phyloP scores from a whole-genome alignment of 2,113 vertebrate genomes.

The Paratilapia polleni region DNA sequence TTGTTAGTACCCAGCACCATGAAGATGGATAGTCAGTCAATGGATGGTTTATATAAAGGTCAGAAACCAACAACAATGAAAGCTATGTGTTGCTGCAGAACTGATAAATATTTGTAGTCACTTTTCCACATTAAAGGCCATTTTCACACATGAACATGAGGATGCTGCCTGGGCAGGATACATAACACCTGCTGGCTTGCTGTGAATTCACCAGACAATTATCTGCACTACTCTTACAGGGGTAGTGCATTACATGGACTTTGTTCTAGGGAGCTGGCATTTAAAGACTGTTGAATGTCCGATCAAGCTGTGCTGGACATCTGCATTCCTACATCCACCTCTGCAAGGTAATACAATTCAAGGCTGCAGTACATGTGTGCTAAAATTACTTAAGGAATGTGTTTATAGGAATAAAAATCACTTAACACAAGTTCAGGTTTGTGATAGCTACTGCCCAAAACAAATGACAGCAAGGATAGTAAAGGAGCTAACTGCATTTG shows the following conservation, averaged over 20 bases:
- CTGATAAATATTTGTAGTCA: neutral
- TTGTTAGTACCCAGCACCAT: neutral
- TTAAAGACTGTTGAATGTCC: neutral
- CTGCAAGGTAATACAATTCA: neutral
- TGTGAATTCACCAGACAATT: neutral
- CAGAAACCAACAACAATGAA: neutral
- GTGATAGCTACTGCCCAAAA: neutral
- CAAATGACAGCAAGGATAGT: neutral
- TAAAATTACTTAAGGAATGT: neutral
- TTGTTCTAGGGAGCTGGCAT: neutral
- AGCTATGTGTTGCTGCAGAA: neutral
- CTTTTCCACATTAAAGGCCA: neutral
- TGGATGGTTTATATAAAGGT: neutral
- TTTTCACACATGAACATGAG: neutral
- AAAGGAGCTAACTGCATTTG: neutral
- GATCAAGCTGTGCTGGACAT: neutral
- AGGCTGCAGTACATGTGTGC: neutral
- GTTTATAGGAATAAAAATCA: neutral
- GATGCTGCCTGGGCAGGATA: neutral
- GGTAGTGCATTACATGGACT: accelerated
- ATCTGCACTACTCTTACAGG: neutral
- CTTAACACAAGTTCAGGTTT: neutral
- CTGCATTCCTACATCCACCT: neutral
- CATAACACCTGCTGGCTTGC: neutral
- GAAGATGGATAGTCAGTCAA: neutral